These are phyloP conservation scores for Ecdyonurus torrentis DNA, from an alignment of 2,888 invertebrate genomes.

Conservation along the genomic window DNA sequence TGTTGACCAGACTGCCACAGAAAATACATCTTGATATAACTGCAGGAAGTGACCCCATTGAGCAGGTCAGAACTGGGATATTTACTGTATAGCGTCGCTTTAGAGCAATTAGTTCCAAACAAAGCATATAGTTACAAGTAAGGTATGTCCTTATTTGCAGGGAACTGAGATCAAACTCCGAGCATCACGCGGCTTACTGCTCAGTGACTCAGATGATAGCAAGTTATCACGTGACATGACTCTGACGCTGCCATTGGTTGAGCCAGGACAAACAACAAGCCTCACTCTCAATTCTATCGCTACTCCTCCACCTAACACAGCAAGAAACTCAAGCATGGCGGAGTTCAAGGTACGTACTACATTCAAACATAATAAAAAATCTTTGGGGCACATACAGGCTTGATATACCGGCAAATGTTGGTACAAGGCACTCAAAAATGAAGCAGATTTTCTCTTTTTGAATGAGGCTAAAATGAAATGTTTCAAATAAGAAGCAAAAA, in stretches of 20 bases:
- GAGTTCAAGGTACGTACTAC: not conserved
- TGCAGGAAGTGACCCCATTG: slow-evolving; percentile 60
- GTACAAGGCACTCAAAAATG: too few relatives aligned
- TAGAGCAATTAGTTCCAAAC: too few relatives aligned
- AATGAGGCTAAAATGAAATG: too few relatives aligned
- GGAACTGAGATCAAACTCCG: slow-evolving; percentile 42
- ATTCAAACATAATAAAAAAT: too few relatives aligned
- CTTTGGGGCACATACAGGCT: too few relatives aligned
- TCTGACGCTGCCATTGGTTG: slow-evolving; percentile 22
- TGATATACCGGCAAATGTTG: too few relatives aligned
- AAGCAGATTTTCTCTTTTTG: too few relatives aligned
- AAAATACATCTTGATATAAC: slow-evolving; percentile 54
- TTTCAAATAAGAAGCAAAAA: too few relatives aligned
- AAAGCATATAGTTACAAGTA: too few relatives aligned
- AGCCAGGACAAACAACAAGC: slow-evolving; percentile 10
- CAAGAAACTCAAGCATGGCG: not conserved
- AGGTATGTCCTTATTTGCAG: slow-evolving; percentile 22
- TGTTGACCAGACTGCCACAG: slow-evolving; percentile 69
- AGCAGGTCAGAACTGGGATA: slow-evolving; percentile 47
- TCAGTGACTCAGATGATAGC: slow-evolving; percentile 28
- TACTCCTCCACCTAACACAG: not conserved
- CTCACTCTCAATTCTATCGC: not conserved
- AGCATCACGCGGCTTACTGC: slow-evolving; percentile 47
- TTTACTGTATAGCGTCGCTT: too few relatives aligned
- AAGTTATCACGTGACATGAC: slow-evolving; percentile 20